Evolutionary conservation across 2,113 vertebrate species (phyloP), one percentile per base, ranked within the genome.

Genomic region (Myotis davidii): DNA sequence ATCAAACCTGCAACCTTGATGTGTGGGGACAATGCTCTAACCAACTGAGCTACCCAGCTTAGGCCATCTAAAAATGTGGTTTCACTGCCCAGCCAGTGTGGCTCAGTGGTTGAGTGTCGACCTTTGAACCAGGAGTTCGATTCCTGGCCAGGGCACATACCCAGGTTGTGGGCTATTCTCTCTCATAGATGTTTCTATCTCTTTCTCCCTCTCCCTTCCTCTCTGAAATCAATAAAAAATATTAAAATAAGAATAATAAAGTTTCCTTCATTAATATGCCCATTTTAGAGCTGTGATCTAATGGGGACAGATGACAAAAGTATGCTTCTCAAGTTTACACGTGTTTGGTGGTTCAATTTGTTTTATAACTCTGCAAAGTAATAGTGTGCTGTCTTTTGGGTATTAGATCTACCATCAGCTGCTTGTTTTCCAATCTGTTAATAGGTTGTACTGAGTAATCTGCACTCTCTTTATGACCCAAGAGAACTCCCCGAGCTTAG

Each of bases 371-470:
- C 72, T 25, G 39, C 45, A 92, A 92, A 90, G 50, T 79, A 93
- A 74, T 48, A 69, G 13, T 18, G 12, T 69, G 50, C 32, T 79
- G 6, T 69, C 92, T 88, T 96, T 94, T 50, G 32, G 95, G 48
- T 45, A 78, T 54, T 85, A 78, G n/a, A 59, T 37, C 61, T 52
- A 42, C 82, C 67, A 65, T 50, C 76, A 69, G 56, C 20, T 70
- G 54, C 48, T 96, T 94, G 88, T 90, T 93, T 97, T 95, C 61
- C 42, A 70, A 94, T 78, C 59, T 88, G 56, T 91, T 93, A 93
- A 83, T 94, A 65, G 72, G 21, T 65, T 86, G 50, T 54, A 34
- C 59, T n/a, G 56, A 94, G 95, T 95, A 79, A 91, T 59, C 69
- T 64, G 29, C 54, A 76, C 83, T 89, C 42, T 79, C 89, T 88